These are phyloP conservation scores for Sardinella longiceps DNA, from an alignment of 2,797 vertebrate species.

Conservation along the genomic window DNA sequence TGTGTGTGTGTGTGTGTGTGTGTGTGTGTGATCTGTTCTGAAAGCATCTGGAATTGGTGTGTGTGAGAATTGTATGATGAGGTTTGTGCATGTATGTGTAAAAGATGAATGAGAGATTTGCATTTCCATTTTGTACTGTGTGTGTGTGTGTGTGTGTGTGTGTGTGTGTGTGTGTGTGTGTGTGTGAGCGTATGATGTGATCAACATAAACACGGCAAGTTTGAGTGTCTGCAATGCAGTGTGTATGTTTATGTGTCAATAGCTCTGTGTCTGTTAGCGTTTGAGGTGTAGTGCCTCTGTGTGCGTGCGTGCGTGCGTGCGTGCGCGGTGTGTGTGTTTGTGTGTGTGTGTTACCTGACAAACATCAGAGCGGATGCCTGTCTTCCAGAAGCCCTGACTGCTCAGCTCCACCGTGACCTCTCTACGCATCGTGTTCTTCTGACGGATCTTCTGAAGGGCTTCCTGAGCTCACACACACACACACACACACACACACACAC, in stretches of 20 bases:
- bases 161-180: background rate
- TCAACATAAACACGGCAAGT: background rate
- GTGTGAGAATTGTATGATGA: conserved; percentile 22
- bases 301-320: too few relatives aligned
- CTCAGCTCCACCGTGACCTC: conserved; percentile 98
- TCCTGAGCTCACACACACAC: conserved; percentile 73
- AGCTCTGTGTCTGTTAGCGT: background rate
- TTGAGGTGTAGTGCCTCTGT: background rate
- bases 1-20: background rate
- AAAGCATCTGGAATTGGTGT: background rate
- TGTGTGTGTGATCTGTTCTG: background rate
- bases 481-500: conserved; percentile 43
- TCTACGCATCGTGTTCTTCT: conserved; percentile 98
- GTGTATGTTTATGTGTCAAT: background rate
- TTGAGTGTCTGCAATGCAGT: background rate
- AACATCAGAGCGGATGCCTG: conserved; percentile 71
- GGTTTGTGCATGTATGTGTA: conserved; percentile 30
- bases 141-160: background rate
- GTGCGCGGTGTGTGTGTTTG: too few relatives aligned
- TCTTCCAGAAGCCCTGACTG: conserved; percentile 99
- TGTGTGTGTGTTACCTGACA: background rate
- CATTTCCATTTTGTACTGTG: background rate
- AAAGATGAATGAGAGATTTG: conserved; percentile 26
- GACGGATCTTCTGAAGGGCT: conserved; percentile 97
- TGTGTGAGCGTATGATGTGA: conserved; percentile 51